Conservation (phyloP, 2,888 invertebrate species). For the Monoplex corrugatus region DNA sequence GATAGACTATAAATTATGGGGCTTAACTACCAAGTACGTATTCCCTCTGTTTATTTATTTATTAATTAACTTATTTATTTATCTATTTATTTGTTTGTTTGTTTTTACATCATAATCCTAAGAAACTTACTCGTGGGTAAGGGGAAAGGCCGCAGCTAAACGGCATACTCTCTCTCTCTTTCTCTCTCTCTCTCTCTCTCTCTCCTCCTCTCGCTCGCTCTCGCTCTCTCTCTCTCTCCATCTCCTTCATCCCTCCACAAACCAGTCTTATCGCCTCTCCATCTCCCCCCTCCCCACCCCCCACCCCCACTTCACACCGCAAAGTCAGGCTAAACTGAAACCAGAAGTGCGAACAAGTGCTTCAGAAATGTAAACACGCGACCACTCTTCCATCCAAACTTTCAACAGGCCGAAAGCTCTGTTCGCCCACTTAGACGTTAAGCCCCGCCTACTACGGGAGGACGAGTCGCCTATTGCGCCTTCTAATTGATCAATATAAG, state of each 20-base stretch:
- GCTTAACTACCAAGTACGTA: too few relatives aligned
- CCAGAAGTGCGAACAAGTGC: background rate
- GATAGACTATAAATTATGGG: too few relatives aligned
- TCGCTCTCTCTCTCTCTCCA: background rate
- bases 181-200: too few relatives aligned
- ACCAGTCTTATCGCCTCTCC: background rate
- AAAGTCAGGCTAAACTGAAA: background rate
- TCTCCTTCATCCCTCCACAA: background rate
- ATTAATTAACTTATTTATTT: too few relatives aligned
- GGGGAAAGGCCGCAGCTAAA: too few relatives aligned
- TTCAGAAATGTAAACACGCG: background rate
- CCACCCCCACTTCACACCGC: background rate
- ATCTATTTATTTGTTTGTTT: too few relatives aligned
- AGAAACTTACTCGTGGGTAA: too few relatives aligned
- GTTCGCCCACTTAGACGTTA: background rate
- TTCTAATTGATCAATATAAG: background rate
- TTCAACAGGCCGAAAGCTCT: background rate
- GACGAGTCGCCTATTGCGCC: background rate
- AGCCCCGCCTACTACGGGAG: background rate
- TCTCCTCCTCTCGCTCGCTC: background rate
- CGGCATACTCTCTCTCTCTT: too few relatives aligned
- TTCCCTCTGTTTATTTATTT: too few relatives aligned
- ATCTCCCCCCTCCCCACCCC: background rate
- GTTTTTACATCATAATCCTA: too few relatives aligned
- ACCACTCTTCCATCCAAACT: background rate